Evolutionary conservation across 2,113 vertebrate species (phyloP), one percentile per base, ranked within the genome.

Genomic region (Numida meleagris): DNA sequence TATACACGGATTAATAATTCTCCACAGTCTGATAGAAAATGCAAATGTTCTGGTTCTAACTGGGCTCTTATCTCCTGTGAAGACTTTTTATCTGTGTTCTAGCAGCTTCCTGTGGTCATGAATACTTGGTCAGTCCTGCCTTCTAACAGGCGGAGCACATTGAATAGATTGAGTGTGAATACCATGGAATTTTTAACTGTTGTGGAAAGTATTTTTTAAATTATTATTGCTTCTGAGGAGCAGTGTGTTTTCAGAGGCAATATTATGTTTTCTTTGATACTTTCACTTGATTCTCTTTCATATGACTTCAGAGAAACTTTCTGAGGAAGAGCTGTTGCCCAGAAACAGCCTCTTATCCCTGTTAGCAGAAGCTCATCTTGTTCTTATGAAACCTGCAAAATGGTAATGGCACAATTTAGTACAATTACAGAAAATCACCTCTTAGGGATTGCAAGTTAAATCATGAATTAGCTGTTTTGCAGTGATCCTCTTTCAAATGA

Each of bases 401-500:
- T 91, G 59, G 36, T 80, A 86, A 78, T 46, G 77, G 45, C 59
- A 83, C 51, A 46, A 89, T 88, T 92, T 93, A 59, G 42, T 68
- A 61, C 14, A 95, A 82, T 85, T 95, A 86, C 4, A 90, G 40
- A 36, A 94, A 93, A 95, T 90, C 66, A 72, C 43, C 24, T 82
- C 24, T 88, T 88, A 78, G 29, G 23, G 53, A 76, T 92, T 57
- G 55, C 58, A 12, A 42, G 40, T 93, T 94, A 65, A 58, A 46
- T 89, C 19, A 81, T 80, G 83, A 96, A 95, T 89, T 67, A 95
- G 75, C 94, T 94, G 67, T 27, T 70, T 95, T 94, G 20, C 87
- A 89, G 72, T 83, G 89, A 90, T 61, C 23, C 86, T 92, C 57
- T 76, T 90, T 80, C 65, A 76, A 89, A 73, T 29, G 31, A 85